Conservation (phyloP, 2,888 invertebrate genomes). For the Limnephilus auricula region DNA sequence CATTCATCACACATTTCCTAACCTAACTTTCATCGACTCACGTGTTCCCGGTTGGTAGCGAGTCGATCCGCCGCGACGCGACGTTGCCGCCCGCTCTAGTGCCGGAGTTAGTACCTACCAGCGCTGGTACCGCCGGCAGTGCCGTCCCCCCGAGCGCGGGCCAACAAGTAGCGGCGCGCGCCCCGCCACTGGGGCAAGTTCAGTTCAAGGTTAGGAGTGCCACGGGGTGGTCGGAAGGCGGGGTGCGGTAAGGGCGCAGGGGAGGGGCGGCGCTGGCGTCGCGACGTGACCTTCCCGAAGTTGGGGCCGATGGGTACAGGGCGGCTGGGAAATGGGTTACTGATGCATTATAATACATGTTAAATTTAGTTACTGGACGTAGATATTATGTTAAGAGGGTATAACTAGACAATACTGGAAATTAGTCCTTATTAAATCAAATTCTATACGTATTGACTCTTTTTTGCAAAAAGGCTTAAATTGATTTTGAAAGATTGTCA, state of each 20-base stretch:
- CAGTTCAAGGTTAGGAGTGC: slow-evolving; percentile 61
- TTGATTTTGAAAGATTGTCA: too few species aligned
- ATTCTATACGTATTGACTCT: too few species aligned
- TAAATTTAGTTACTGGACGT: too few species aligned
- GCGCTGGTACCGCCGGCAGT: slow-evolving; percentile 67
- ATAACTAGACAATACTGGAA: too few species aligned
- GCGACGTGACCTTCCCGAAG: slow-evolving; percentile 45
- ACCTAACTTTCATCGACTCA: not conserved
- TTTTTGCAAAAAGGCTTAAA: too few species aligned
- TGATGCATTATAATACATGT: too few species aligned
- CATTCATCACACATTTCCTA: too few species aligned
- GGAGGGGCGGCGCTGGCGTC: slow-evolving; percentile 7
- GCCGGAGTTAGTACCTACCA: slow-evolving; percentile 67
- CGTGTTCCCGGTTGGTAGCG: slow-evolving; percentile 69
- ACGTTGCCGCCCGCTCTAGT: slow-evolving; percentile 69
- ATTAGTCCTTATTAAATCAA: too few species aligned
- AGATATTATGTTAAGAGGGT: too few species aligned
- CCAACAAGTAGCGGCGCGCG: slow-evolving; percentile 49
- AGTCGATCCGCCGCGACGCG: slow-evolving; percentile 57
- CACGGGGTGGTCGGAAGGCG: slow-evolving; percentile 17
- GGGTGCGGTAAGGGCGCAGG: slow-evolving; percentile 29
- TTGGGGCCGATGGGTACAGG: slow-evolving; percentile 15
- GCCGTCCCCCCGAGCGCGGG: slow-evolving; percentile 71
- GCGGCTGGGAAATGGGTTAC: not conserved
- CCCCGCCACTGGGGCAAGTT: slow-evolving; percentile 54